A percentile compares a stretch with the other conserved stretches of the same genome.
These are phyloP conservation scores for Globia sparganii DNA, from an alignment of 2,888 invertebrate genomes.

Conservation along the genomic window DNA sequence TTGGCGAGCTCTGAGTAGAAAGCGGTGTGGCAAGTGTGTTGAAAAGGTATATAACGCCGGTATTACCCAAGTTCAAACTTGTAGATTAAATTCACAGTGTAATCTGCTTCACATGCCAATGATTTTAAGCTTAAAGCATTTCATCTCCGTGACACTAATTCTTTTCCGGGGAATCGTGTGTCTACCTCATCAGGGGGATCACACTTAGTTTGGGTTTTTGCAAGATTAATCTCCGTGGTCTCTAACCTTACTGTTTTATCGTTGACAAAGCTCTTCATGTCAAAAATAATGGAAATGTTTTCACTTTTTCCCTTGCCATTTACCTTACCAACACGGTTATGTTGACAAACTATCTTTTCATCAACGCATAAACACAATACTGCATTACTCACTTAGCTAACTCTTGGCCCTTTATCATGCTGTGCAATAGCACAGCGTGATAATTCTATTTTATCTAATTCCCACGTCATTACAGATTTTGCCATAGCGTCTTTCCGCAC, in stretches of 20 bases:
- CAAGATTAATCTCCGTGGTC: background rate
- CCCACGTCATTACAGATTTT: background rate
- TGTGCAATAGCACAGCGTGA: too few relatives aligned
- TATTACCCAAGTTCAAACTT: too few relatives aligned
- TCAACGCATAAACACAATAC: constrained; percentile 11
- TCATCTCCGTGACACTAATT: background rate
- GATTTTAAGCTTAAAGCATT: background rate
- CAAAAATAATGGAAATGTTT: background rate
- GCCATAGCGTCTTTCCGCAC: background rate
- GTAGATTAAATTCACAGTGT: background rate
- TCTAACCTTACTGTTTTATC: background rate
- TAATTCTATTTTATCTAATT: constrained; percentile 4
- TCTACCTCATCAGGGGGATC: too few relatives aligned
- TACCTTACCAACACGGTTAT: background rate
- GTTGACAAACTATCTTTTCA: constrained; percentile 8
- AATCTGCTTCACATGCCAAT: background rate
- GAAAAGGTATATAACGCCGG: too few relatives aligned
- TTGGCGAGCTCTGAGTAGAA: too few relatives aligned
- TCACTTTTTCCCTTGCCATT: background rate
- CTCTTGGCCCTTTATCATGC: background rate
- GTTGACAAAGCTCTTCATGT: too few relatives aligned
- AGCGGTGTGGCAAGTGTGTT: too few relatives aligned
- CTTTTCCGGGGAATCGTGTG: background rate
- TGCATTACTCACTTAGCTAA: background rate
- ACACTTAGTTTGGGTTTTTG: too few relatives aligned